phyloP scores from a whole-genome alignment of 1,140 invertebrate genomes.

The Colletes gigas region DNA sequence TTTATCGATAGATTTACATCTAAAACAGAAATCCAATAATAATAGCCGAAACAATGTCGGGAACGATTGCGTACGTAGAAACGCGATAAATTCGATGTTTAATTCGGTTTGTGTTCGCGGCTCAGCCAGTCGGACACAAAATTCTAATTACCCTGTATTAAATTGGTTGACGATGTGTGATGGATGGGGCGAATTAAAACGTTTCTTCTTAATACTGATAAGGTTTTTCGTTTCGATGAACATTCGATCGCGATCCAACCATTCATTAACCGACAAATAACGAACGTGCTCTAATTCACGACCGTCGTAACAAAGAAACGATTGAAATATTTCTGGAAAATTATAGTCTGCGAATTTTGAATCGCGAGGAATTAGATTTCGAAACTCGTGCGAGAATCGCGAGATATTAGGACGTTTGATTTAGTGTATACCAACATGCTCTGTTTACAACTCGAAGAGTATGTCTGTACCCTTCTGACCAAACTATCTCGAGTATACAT shows the following conservation, averaged over 20 bases:
- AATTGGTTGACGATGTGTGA: conserved; percentile 10
- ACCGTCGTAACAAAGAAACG: not conserved
- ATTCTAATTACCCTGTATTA: conserved; percentile 12
- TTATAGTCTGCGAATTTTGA: not conserved
- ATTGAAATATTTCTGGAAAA: not conserved
- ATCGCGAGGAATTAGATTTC: not conserved
- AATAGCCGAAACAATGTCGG: not conserved
- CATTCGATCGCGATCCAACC: too few relatives aligned
- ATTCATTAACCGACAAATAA: too few relatives aligned
- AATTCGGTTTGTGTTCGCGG: not conserved
- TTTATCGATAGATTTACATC: not conserved
- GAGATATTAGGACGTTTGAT: not conserved
- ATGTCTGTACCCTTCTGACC: not conserved
- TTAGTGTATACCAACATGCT: not conserved
- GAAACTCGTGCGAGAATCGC: not conserved
- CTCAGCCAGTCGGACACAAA: not conserved
- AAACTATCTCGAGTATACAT: too few relatives aligned
- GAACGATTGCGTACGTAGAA: too few relatives aligned
- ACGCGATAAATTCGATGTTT: not conserved
- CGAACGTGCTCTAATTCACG: not conserved
- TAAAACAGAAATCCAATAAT: not conserved
- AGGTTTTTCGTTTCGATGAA: not conserved
- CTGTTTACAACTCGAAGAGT: not conserved
- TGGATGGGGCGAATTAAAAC: conserved; percentile 22
- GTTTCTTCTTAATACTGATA: conserved; percentile 15